Base-by-base conservation (phyloP, 2,113 vertebrate genomes). In the Sebastes fasciatus region DNA sequence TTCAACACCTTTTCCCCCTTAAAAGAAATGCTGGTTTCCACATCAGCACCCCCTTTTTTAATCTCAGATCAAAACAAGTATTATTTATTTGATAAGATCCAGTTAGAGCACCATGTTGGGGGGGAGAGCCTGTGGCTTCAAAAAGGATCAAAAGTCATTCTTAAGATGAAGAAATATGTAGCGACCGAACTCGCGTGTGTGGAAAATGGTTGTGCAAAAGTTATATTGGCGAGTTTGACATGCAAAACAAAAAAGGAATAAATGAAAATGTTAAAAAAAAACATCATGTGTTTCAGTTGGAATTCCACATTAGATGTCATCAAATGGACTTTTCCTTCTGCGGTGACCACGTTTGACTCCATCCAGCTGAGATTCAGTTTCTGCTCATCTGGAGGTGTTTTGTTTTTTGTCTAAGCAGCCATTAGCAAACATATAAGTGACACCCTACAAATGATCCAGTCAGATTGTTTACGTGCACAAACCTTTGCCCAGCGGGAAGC, bases 21-120 rank as follows among this genome's bases (percentile, higher is more conserved):
- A 84, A 68, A 91, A 91, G 78, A 88, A 90, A 74, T 65, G 58
- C 62, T 57, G 60, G 73, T 89, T 92, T 91, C 85, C 86, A 84
- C 89, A 83, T 84, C 74, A 58, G 77, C 81, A 69, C 84, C 83
- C 65, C 34, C 3, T 34, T 90, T 86, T 88, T 80, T 55, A 89
- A 87, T 83, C 79, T 75, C 57, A 43, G 70, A 86, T 82, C 77
- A 83, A 85, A 87, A 87, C 75, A 71, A 68, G 68, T 66, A 60
- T 80, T 86, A 62, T 82, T 83, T 87, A 80, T 91, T 86, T 73
- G 72, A 86, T 78, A 80, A 80, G 34, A 82, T 61, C 51, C 74
- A n/a, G 68, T 67, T 17, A 11, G 51, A 52, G 17, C 17, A 72
- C 4, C 4, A 9, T 48, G 79, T 68, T 26, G 34, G 42, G 21